Percentiles rank a stretch among this genome's conserved stretches.
Conservation (phyloP, 92 coral and sea anemone genomes). For the Galaxea fascicularis region DNA sequence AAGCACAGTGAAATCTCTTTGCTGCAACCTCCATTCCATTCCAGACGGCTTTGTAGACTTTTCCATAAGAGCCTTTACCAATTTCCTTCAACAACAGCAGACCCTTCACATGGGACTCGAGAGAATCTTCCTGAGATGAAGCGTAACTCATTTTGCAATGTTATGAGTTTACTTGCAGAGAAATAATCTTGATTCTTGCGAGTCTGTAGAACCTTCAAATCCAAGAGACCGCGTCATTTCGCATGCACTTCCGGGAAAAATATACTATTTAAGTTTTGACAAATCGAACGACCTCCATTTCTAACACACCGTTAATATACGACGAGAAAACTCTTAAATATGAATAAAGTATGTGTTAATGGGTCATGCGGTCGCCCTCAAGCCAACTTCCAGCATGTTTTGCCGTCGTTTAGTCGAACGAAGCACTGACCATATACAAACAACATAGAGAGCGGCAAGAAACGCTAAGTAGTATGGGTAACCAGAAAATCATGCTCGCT, state of each 20-base stretch:
- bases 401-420: not conserved
- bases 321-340: not conserved
- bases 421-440: not conserved
- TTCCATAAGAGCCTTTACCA: slow-evolving; percentile 84
- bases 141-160: not conserved
- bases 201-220: not conserved
- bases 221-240: no score
- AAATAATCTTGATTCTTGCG: no score
- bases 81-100: slow-evolving; percentile 32
- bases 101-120: slow-evolving; percentile 32
- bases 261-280: no score
- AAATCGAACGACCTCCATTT: not conserved
- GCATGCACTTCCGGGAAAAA: slow-evolving; percentile 8
- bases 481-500: no score
- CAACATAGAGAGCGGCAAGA: not conserved
- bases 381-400: not conserved
- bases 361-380: not conserved
- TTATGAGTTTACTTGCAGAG: not conserved
- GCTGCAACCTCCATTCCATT: slow-evolving; percentile 75
- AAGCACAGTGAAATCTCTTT: slow-evolving; percentile 66
- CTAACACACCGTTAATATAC: not conserved
- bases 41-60: slow-evolving; percentile 79
- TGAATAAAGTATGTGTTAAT: not conserved
- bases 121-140: slow-evolving; percentile 23
- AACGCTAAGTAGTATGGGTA: slow-evolving; percentile 17